Base-by-base conservation (phyloP, 1,140 invertebrate species). In the Scaptomyza hsui region DNA sequence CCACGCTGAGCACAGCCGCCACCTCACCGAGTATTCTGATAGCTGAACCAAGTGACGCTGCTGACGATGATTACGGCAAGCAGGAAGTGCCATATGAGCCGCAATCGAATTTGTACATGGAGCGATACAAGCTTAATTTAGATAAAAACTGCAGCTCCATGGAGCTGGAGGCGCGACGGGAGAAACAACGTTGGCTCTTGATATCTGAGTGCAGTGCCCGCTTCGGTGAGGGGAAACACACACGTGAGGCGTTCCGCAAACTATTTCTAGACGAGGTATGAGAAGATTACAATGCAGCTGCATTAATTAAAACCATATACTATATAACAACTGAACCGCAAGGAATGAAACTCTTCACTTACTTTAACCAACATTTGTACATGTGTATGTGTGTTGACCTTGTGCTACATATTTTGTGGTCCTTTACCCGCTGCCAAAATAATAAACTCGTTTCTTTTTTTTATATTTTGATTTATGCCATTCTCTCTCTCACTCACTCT, bases 111-210 rank as follows among this genome's bases (percentile, higher is more conserved):
- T 86, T 75, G 65, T 91, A 91, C 81, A 89, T 90, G 78, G 88
- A 89, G 63, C 88, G 81, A 75, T 90, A 91, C 82, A 91, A 90
- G 74, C 80, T 91, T 69, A 89, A 91, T 90, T 90, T 91, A 88
- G 90, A 91, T 89, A 91, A 89, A 76, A 91, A 91, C 72, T 91
- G 83, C 68, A 91, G 91, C 72, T 81, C 85, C 35, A 91, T 91
- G 91, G 91, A 91, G 78, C 68, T 91, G 67, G 91, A 91, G 70
- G 91, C 90, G 73, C 76, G 80, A 47, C 86, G 91, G 52, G 91
- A 91, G 64, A 91, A 91, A 55, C 76, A 86, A 32, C 89, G 91
- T 24, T 91, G 91, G 91, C 72, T 91, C 13, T 71, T 91, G 59
- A 91, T 91, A 82, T 91, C 91, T 16, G 91, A 91, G 61, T 91